Base-by-base conservation (phyloP, 2,113 vertebrate species). In the Pitta sordida region DNA sequence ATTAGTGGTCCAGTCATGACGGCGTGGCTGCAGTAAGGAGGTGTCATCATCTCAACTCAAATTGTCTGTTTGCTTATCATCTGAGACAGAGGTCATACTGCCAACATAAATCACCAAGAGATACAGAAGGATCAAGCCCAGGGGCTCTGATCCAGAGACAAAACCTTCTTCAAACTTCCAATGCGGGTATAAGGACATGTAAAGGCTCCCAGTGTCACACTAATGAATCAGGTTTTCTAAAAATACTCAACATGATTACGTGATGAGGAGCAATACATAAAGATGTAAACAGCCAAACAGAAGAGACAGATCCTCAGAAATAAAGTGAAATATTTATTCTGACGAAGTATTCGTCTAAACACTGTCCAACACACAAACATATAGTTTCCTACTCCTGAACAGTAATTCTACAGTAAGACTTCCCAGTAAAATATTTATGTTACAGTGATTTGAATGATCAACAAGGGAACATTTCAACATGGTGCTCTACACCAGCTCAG, bases 281-380 rank as follows among this genome's bases (percentile, higher is more conserved):
- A 32, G 10, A 83, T 14, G 30, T 55, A 95, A 93, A 88, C 79
- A 88, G 67, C 43, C 53, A 71, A 95, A 71, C 19, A 84, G 74
- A 75, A 84, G 53, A 92, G 63, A 48, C 10, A 78, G 41, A 90
- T 86, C 65, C 60, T 62, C 65, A 86, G 78, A 87, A 95, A 82
- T 79, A 59, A 83, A 91, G 59, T 70, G 67, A 90, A 94, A 80
- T 88, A 95, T 93, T 95, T 93, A 75, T 91, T 86, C 86, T 90
- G 52, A 65, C 58, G 95, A 95, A 83, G 39, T 36, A 75, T 86
- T 83, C 93, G 88, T 80, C 76, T 87, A 95, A 95, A 84, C 60
- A 82, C 30, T 43, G 64, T 77, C 84, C 80, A 77, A n/a, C 36
- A 71, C n/a, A 41, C 36, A 94, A 93, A 93, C 83, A 88, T 78